Conservation (phyloP, 2,888 invertebrate species). For the Drosophila subquinaria region DNA sequence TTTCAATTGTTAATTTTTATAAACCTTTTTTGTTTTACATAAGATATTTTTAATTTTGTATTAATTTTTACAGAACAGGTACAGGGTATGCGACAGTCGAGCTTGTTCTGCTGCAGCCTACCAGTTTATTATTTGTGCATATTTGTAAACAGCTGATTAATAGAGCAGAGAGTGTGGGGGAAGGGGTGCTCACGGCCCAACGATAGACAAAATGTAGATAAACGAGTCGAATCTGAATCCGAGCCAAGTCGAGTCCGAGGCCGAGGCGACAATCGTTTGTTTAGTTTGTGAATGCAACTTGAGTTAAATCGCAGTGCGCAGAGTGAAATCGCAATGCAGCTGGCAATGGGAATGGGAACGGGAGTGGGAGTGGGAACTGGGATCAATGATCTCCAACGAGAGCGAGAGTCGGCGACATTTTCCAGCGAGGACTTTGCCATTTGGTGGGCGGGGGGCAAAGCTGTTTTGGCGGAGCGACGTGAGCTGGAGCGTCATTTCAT, state of each 20-base stretch:
- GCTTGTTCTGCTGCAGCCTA: background rate
- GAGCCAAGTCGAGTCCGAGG: background rate
- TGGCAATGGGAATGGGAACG: constrained; percentile 1
- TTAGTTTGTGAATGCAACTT: background rate
- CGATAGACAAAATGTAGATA: background rate
- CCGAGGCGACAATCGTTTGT: background rate
- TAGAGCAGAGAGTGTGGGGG: no score
- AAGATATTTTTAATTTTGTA: no score
- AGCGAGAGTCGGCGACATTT: constrained; percentile 70
- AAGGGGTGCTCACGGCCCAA: background rate
- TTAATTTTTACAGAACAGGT: background rate
- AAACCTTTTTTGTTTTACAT: no score
- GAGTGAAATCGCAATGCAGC: background rate
- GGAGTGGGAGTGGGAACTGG: background rate
- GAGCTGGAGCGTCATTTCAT: constrained; percentile 72
- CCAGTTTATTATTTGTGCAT: background rate
- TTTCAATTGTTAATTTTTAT: no score
- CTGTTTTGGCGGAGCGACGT: constrained; percentile 61
- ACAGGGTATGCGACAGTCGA: background rate
- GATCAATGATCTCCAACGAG: constrained; percentile 67
- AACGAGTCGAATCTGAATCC: constrained; percentile 1
- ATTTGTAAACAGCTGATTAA: constrained; percentile 23
- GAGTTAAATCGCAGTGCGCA: background rate
- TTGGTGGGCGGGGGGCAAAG: constrained; percentile 81
- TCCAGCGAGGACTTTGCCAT: constrained; percentile 75